Evolutionary conservation across 1,140 invertebrate species (phyloP), one percentile per base, ranked within the genome.

Genomic region (Tetragnatha versicolor): DNA sequence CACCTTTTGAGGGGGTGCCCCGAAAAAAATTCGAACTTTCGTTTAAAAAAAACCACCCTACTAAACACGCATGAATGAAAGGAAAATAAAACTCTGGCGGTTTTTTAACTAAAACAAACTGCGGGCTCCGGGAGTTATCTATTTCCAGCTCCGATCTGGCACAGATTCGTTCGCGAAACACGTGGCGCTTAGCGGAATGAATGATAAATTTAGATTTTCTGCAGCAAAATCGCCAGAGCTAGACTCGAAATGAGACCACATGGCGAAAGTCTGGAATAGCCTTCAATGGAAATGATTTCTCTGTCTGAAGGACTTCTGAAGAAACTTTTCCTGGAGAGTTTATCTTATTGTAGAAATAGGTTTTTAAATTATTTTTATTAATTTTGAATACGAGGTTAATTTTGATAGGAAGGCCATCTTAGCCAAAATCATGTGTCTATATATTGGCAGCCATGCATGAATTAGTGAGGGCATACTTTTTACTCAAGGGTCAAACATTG

Each of bases 111-210:
- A n/a, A n/a, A n/a, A n/a, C 39, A n/a, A 10, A 45, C 37, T 20
- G 25, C 35, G 20, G n/a, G 20, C 31, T n/a, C 5, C 60, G 60
- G 12, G 14, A 12, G 61, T 25, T 5, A 22, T 55, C 68, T 70
- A 70, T 70, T 70, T 70, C 27, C 4, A 51, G 68, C 35, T 27
- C 68, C n/a, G 53, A 47, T 55, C 27, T 70, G 68, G 68, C 68
- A 70, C 68, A 70, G 12, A 63, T 75, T 31, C 58, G 39, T 45
- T 22, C n/a, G n/a, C 17, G 3, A 29, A 75, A 75, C 72, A 75
- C 33, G 72, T 75, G 70, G 55, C n/a, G 7, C 33, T 63, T n/a
- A 39, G 33, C 12, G 29, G 29, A 37, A 29, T 9, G n/a, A 45
- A 3, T 1, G 12, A n/a, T 2, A 45, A 14, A 45, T 2, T 14